Evolutionary conservation across 2,888 invertebrate genomes (phyloP).

Genomic region (Lasioglossum calceatum): DNA sequence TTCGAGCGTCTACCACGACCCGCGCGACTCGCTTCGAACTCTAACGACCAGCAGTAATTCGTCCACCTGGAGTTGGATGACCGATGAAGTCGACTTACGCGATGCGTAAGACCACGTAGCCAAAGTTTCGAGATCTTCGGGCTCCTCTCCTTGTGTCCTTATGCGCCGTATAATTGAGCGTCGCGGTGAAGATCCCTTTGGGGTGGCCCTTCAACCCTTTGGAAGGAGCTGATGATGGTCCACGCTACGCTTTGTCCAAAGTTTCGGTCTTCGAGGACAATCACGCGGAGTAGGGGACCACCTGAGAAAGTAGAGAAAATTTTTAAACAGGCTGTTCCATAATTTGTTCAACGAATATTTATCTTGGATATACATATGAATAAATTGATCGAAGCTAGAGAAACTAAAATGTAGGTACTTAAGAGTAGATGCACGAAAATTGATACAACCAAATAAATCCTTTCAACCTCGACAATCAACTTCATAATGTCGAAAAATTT

Average conservation of each 20-base stretch:
- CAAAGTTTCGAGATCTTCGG: slow-evolving; percentile 63
- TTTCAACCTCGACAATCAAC: too few relatives aligned
- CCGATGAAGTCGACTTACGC: slow-evolving; percentile 27
- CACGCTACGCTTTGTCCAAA: slow-evolving; percentile 31
- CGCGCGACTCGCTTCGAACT: slow-evolving; percentile 32
- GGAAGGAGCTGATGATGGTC: slow-evolving; percentile 23
- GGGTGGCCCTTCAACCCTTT: slow-evolving; percentile 35
- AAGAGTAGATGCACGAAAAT: too few relatives aligned
- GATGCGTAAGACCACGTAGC: slow-evolving; percentile 43
- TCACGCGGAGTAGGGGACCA: background rate
- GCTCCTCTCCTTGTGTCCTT: slow-evolving; percentile 26
- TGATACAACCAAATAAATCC: too few relatives aligned
- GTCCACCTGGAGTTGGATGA: slow-evolving; percentile 56
- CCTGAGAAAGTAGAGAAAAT: background rate
- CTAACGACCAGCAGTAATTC: slow-evolving; percentile 60
- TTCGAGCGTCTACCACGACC: slow-evolving; percentile 32
- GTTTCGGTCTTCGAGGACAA: slow-evolving; percentile 28
- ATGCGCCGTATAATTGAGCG: slow-evolving; percentile 74
- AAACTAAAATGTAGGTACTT: too few relatives aligned
- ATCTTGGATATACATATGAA: too few relatives aligned
- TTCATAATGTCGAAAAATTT: too few relatives aligned
- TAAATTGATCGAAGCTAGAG: too few relatives aligned
- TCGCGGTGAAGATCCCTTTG: slow-evolving; percentile 47
- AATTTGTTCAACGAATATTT: background rate
- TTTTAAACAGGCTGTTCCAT: background rate